A percentile compares a stretch with the other conserved stretches of the same genome.
Evolutionary conservation across 2,888 invertebrate genomes (phyloP).

Genomic region (Dione vanillae): DNA sequence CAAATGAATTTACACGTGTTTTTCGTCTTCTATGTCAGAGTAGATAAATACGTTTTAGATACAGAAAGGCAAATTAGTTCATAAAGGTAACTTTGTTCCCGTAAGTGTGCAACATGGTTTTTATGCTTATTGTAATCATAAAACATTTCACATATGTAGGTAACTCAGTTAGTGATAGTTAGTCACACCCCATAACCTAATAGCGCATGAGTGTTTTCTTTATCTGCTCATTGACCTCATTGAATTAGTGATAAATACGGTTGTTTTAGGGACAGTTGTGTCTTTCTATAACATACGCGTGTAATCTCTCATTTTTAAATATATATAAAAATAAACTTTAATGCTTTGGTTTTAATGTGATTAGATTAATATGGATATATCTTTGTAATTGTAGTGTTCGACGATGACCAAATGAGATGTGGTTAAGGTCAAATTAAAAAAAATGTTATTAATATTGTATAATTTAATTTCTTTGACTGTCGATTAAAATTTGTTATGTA

Average conservation of each 20-base stretch:
- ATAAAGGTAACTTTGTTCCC: too few species aligned
- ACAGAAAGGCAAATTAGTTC: too few species aligned
- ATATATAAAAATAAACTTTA: background rate
- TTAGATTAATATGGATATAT: background rate
- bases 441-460: background rate
- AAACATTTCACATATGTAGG: too few species aligned
- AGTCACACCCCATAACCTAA: slow-evolving; percentile 37
- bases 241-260: slow-evolving; percentile 62
- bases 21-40: background rate
- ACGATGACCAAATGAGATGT: background rate
- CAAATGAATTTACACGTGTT: background rate
- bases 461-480: background rate
- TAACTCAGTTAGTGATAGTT: background rate
- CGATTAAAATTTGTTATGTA: background rate
- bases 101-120: too few species aligned
- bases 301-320: slow-evolving; percentile 43
- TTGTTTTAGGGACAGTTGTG: slow-evolving; percentile 28
- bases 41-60: background rate
- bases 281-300: slow-evolving; percentile 63
- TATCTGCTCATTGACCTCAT: slow-evolving; percentile 74
- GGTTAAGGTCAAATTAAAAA: background rate
- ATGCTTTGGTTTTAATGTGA: background rate
- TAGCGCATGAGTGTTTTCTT: slow-evolving; percentile 69
- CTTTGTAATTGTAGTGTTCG: background rate
- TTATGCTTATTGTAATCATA: too few species aligned